Evolutionary conservation across 2,888 invertebrate genomes (phyloP).

Genomic region (Endotricha flammealis): DNA sequence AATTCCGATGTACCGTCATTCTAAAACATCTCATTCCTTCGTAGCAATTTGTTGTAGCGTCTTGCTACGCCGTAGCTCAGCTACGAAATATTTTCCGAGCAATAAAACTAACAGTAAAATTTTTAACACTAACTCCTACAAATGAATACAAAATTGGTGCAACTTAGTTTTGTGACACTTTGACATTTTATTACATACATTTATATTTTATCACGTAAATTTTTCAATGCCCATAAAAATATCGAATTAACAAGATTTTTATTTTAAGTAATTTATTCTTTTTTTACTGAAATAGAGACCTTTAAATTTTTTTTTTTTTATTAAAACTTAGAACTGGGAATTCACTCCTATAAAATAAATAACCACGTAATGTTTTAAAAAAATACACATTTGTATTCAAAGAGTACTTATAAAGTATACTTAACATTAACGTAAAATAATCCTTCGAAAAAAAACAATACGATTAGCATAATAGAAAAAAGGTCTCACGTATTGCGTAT

Average conservation of each 20-base stretch:
- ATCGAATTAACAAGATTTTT: no score
- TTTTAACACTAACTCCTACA: conserved; percentile 1
- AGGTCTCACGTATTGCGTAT: conserved; percentile 52
- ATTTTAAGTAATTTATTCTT: no score
- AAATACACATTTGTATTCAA: conserved; percentile 32
- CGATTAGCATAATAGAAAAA: conserved; percentile 42
- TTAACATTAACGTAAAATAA: conserved; percentile 33
- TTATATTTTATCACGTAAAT: no score
- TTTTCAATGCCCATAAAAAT: no score
- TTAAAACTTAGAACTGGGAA: no score
- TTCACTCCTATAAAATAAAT: no score
- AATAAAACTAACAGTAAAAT: not conserved
- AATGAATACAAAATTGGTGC: conserved; percentile 15
- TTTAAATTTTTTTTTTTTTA: no score
- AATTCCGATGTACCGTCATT: no score
- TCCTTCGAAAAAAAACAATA: conserved; percentile 34
- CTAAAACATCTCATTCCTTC: not conserved
- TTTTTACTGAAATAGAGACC: no score
- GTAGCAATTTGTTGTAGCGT: not conserved
- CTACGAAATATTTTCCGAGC: not conserved
- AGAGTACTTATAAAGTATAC: conserved; percentile 30
- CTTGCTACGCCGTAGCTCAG: not conserved
- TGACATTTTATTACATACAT: no score
- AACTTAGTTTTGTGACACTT: no score
- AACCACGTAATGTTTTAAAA: no score